Conservation (phyloP, 2,797 vertebrate genomes). For the Pseudomugil tenellus region DNA sequence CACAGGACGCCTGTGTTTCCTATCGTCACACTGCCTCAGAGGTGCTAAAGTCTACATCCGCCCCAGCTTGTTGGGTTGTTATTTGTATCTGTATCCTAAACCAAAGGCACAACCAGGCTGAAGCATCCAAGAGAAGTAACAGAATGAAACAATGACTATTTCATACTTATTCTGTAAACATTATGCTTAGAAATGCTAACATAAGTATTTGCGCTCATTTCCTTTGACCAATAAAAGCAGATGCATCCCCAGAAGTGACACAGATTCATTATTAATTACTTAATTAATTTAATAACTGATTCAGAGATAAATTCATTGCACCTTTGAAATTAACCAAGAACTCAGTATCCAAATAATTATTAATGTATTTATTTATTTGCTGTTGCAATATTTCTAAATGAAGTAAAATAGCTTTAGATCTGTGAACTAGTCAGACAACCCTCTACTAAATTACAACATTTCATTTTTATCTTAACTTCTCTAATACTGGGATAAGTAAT, state of each 20-base stretch:
- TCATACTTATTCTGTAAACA: not conserved
- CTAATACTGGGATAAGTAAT: constrained; percentile 1
- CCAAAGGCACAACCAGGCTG: not conserved
- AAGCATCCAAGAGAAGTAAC: not conserved
- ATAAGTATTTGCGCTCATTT: not conserved
- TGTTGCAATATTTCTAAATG: not conserved
- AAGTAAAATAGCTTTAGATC: not conserved
- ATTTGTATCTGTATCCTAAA: constrained; percentile 25
- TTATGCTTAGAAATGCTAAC: not conserved
- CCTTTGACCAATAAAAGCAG: not conserved
- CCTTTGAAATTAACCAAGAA: not conserved
- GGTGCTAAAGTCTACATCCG: constrained; percentile 40
- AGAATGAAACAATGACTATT: not conserved
- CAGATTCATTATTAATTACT: not conserved
- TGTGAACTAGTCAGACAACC: not conserved
- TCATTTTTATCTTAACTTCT: not conserved
- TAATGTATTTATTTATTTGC: not conserved
- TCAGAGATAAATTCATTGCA: not conserved
- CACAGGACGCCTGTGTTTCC: constrained; percentile 36
- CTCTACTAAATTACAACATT: not conserved
- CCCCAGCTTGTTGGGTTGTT: constrained; percentile 22
- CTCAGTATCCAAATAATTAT: not conserved
- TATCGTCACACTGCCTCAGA: constrained; percentile 15
- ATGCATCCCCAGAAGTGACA: not conserved
- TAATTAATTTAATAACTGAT: not conserved